Evolutionary conservation across 2,113 vertebrate species (phyloP).

Genomic region (Pelecanoides urinatrix): DNA sequence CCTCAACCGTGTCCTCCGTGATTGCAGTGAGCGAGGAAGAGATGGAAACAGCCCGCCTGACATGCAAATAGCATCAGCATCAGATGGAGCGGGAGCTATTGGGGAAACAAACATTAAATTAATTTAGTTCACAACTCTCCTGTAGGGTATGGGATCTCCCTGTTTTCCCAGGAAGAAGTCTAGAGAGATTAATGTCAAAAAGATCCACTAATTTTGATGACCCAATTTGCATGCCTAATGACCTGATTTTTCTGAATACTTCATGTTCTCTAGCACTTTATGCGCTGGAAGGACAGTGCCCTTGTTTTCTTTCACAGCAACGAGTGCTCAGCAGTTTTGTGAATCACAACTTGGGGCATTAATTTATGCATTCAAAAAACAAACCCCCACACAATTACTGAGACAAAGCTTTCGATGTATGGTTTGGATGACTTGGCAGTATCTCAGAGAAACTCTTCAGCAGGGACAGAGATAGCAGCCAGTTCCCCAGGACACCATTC

Average conservation of each 20-base stretch:
- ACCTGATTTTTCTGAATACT: conserved; percentile 64
- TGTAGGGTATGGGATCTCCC: conserved; percentile 67
- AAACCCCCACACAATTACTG: neutral
- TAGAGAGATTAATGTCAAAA: conserved; percentile 70
- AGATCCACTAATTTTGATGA: conserved; percentile 70
- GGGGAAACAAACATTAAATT: conserved; percentile 67
- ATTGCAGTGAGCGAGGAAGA: neutral
- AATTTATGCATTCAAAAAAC: conserved; percentile 35
- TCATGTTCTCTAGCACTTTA: conserved; percentile 10
- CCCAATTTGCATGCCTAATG: conserved; percentile 67
- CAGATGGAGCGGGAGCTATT: conserved; percentile 27
- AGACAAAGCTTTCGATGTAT: neutral
- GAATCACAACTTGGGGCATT: conserved; percentile 27
- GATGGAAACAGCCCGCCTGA: neutral
- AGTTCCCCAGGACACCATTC: conserved; percentile 53
- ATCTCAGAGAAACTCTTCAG: conserved; percentile 26
- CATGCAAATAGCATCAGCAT: conserved; percentile 43
- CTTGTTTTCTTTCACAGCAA: conserved; percentile 48
- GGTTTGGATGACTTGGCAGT: conserved; percentile 46
- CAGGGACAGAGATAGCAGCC: conserved; percentile 5
- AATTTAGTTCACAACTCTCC: conserved; percentile 70
- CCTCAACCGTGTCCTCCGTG: rapidly evolving
- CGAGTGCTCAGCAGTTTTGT: conserved; percentile 24
- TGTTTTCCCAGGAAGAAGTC: conserved; percentile 61
- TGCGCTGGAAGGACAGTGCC: conserved; percentile 48